Conservation (phyloP, 2,797 vertebrate species). For the Cephalopachus bancanus region DNA sequence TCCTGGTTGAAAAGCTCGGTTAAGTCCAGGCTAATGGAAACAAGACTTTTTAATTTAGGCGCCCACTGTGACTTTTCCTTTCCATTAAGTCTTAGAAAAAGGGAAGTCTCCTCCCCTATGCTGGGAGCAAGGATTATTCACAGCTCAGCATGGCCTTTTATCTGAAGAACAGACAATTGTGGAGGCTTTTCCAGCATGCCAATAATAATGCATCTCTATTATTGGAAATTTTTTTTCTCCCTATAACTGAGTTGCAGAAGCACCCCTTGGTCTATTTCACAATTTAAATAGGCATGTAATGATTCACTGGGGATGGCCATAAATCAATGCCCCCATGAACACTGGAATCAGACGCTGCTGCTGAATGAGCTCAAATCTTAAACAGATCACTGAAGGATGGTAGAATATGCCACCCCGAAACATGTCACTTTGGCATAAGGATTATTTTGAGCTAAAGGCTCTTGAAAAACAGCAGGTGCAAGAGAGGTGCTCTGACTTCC, state of each 20-base stretch:
- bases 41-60: constrained; percentile 14
- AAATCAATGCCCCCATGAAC: background rate
- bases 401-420: background rate
- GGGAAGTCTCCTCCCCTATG: background rate
- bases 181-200: background rate
- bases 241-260: background rate
- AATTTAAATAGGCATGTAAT: constrained; percentile 16
- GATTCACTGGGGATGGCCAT: background rate
- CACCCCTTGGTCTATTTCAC: background rate
- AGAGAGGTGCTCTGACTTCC: too few species aligned
- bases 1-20: background rate
- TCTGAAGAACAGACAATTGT: background rate
- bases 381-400: background rate
- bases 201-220: background rate
- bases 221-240: background rate
- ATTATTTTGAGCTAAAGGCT: background rate
- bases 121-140: background rate
- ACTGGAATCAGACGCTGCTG: background rate
- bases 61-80: constrained; percentile 44
- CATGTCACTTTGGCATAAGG: background rate
- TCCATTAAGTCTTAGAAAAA: background rate
- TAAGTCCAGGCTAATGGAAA: background rate
- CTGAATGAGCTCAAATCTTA: background rate
- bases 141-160: background rate
- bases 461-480: background rate